These are phyloP conservation scores for Oreochromis tanganicae DNA, from an alignment of 2,113 vertebrate genomes.

Conservation along the genomic window DNA sequence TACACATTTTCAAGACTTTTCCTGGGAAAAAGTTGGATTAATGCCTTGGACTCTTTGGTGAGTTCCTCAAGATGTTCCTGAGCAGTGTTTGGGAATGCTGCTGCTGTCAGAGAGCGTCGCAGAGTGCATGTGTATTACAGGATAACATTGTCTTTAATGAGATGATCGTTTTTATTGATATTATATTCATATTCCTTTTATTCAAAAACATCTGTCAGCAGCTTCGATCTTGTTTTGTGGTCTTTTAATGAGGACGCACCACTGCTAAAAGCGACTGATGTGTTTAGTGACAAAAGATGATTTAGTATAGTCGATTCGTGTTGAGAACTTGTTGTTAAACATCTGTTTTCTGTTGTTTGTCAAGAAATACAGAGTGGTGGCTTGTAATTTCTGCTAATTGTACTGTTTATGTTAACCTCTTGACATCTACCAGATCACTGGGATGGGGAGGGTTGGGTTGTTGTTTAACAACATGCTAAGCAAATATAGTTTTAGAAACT, in stretches of 20 bases:
- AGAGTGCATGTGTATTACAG: neutral
- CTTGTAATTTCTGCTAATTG: neutral
- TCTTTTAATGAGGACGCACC: neutral
- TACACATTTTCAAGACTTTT: neutral
- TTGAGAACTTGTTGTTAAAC: neutral
- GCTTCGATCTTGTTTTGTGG: neutral
- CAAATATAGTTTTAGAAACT: neutral
- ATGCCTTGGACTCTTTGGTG: neutral
- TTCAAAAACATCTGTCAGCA: neutral
- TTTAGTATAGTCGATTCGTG: neutral
- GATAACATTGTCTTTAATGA: neutral
- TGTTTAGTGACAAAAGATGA: neutral
- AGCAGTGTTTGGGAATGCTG: neutral
- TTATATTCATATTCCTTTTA: neutral
- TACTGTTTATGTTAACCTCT: neutral
- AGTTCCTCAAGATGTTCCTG: neutral
- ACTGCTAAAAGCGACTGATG: neutral
- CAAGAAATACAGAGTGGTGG: neutral
- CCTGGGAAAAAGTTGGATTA: neutral
- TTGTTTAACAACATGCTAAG: neutral
- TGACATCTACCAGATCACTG: neutral
- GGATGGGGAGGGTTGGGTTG: fast-evolving
- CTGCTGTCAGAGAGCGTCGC: neutral
- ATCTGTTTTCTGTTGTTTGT: neutral
- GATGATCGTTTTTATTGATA: neutral